Evolutionary conservation across 2,888 invertebrate species (phyloP).

Genomic region (Plagodis dolabraria): DNA sequence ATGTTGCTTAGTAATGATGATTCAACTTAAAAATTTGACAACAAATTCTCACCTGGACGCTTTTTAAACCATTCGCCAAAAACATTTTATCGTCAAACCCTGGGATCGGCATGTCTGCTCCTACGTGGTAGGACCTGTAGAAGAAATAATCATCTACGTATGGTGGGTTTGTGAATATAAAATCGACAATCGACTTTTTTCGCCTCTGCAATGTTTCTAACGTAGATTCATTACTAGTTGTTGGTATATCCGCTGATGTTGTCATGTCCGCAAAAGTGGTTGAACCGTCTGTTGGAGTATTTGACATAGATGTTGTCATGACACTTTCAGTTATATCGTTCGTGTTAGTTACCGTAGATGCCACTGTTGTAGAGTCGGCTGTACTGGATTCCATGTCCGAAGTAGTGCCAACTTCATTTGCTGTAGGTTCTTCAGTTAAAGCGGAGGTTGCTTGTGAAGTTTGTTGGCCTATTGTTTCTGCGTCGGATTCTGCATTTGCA

Average conservation of each 20-base stretch:
- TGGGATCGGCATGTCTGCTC: conserved; percentile 51
- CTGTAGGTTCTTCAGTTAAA: conserved; percentile 49
- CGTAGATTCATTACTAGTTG: conserved; percentile 45
- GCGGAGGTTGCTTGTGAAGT: conserved; percentile 45
- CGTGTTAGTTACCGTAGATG: conserved; percentile 21
- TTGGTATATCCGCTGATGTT: conserved; percentile 39
- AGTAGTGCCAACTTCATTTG: conserved; percentile 50
- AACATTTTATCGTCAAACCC: conserved; percentile 64
- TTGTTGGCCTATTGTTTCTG: conserved; percentile 41
- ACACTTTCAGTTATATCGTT: conserved; percentile 31
- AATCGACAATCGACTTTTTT: conserved; percentile 75
- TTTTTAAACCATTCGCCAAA: conserved; percentile 72
- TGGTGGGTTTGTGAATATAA: conserved; percentile 70
- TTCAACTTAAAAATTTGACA: conserved; percentile 15
- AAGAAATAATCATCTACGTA: conserved; percentile 67
- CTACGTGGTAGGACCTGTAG: conserved; percentile 70
- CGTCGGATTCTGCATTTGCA: conserved; percentile 29
- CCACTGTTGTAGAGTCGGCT: conserved; percentile 19
- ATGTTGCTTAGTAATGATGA: conserved; percentile 23
- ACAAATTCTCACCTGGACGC: conserved; percentile 64
- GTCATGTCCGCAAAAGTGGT: conserved; percentile 36
- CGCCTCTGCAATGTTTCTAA: conserved; percentile 68
- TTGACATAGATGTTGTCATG: conserved; percentile 24
- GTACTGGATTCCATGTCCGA: conserved; percentile 30
- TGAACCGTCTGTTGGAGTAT: conserved; percentile 27